Base-by-base conservation (phyloP, 2,113 vertebrate species). In the Sardina pilchardus region DNA sequence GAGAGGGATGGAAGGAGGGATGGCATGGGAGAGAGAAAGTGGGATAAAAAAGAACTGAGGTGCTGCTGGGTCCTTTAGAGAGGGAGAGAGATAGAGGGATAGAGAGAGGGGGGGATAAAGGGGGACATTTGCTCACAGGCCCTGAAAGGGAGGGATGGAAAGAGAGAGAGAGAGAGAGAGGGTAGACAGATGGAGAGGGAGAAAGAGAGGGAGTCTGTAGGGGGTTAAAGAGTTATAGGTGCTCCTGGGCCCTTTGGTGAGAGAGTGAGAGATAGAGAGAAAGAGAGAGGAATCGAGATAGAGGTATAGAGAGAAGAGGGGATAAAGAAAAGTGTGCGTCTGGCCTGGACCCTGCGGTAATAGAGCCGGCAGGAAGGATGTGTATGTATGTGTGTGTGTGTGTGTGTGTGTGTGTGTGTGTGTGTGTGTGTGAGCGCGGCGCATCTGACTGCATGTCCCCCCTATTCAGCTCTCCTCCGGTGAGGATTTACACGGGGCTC, bases 401-500 rank as follows among this genome's bases (percentile, higher is more conserved):
- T 19, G 50, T 4, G 50, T 53, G 50, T 19, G 39, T 42, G 39
- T 42, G 39, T 42, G 39, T 1, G 39, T 42, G 45, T 10, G 45
- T 47, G 5, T 47, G 45, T 47, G 45, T 47, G 45, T 8, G 45
- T 6, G 12, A 10, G 7, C 8, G 45, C 8, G 12, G 45, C 45
- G 12, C 45, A 47, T 91, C 87, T 82, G 86, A 91, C 50, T 53
- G 92, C 89, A 88, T 80, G 87, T 90, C 80, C 86, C 91, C 89
- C 90, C 90, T 89, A 87, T 83, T 93, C 86, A 89, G 91, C 84
- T 92, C 87, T 92, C 94, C 93, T 94, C 92, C 87, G 86, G 93
- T 94, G 92, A 93, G 92, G 93, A 95, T 95, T 94, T 94, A 93
- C 92, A 95, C 94, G 93, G 90, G 86, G 91, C 94, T 94, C 92